Evolutionary conservation across 2,113 vertebrate genomes (phyloP).

Genomic region (Grammomys surdaster): DNA sequence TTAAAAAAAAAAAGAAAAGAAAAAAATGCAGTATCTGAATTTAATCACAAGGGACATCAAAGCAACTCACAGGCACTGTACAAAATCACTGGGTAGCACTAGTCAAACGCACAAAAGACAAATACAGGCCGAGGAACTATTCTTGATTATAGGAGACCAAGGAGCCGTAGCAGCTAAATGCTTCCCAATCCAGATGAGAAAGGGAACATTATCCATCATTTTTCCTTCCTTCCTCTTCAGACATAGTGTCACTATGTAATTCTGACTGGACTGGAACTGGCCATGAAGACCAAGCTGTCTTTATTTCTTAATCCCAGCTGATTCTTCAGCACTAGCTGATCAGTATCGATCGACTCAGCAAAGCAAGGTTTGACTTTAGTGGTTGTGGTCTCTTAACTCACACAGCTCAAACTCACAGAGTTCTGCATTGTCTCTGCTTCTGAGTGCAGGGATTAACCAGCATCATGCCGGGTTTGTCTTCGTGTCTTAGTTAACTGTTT

Average conservation of each 20-base stretch:
- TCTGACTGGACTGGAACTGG: background rate
- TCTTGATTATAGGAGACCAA: background rate
- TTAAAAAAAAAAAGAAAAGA: too few species aligned
- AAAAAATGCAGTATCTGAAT: constrained; percentile 48
- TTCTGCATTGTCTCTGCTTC: background rate
- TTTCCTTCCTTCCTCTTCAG: constrained; percentile 39
- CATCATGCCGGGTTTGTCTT: background rate
- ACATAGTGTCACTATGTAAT: background rate
- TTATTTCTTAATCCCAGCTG: too few species aligned
- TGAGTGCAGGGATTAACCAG: background rate
- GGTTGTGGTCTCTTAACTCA: too few species aligned
- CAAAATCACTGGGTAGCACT: constrained; percentile 12
- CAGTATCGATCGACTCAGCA: too few species aligned
- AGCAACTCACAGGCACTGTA: constrained; percentile 13
- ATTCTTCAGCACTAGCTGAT: too few species aligned
- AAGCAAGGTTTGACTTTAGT: too few species aligned
- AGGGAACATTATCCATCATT: background rate
- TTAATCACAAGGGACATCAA: constrained; percentile 30
- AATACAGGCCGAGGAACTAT: background rate
- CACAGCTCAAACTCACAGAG: too few species aligned
- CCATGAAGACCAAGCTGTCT: too few species aligned
- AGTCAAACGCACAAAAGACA: background rate
- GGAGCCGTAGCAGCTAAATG: background rate
- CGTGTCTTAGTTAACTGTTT: background rate
- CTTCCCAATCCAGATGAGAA: background rate